phyloP scores from a whole-genome alignment of 2,888 invertebrate genomes.

The Drosophila cognata region DNA sequence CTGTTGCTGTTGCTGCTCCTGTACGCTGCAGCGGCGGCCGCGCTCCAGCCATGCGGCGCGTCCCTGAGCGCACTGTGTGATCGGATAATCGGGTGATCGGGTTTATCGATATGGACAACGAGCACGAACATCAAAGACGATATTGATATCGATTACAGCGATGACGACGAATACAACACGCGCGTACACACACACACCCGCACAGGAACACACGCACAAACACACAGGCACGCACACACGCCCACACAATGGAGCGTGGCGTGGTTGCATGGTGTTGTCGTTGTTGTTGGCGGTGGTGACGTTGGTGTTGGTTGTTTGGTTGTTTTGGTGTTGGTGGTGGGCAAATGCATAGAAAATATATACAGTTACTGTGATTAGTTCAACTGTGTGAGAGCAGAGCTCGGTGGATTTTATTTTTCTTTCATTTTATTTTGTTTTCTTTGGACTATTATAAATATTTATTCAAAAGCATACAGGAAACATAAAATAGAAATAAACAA shows the following conservation, averaged over 20 bases:
- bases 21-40: constrained; percentile 88
- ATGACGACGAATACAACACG: constrained; percentile 66
- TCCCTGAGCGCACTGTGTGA: constrained; percentile 90
- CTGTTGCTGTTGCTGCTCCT: constrained; percentile 89
- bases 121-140: constrained; percentile 59
- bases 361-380: constrained; percentile 79
- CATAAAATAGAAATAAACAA: constrained; percentile 25
- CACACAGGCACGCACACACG: constrained; percentile 21
- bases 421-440: constrained; percentile 27
- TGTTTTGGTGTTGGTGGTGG: constrained; percentile 65
- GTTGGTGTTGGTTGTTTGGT: constrained; percentile 44
- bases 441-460: constrained; percentile 46
- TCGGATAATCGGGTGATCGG: constrained; percentile 14
- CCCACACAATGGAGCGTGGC: constrained; percentile 34
- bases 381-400: constrained; percentile 68
- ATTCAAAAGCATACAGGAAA: constrained; percentile 72
- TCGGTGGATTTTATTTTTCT: constrained; percentile 49
- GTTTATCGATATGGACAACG: constrained; percentile 53
- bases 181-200: constrained; percentile 30
- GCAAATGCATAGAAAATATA: constrained; percentile 80
- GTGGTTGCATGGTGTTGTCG: constrained; percentile 27
- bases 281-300: constrained; percentile 48
- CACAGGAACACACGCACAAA: constrained; percentile 27
- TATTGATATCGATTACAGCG: constrained; percentile 48
- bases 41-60: constrained; percentile 93